These are phyloP conservation scores for Athalia rosae DNA, from an alignment of 2,888 invertebrate species.

Conservation along the genomic window DNA sequence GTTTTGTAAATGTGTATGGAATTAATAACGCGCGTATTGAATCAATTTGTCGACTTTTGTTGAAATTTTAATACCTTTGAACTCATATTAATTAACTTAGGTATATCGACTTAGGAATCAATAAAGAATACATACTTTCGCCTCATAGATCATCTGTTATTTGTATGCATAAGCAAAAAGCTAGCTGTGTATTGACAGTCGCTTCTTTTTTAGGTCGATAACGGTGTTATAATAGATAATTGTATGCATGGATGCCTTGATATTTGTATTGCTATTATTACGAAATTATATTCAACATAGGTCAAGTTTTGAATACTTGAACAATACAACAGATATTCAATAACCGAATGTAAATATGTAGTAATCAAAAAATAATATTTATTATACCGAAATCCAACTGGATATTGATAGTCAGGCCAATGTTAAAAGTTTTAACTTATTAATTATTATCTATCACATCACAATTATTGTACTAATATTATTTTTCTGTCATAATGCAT, in stretches of 20 bases:
- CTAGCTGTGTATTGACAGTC: slow-evolving; percentile 30
- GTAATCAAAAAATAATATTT: slow-evolving; percentile 34
- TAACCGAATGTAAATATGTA: slow-evolving; percentile 44
- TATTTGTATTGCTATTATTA: slow-evolving; percentile 42
- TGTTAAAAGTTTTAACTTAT: slow-evolving; percentile 66
- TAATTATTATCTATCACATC: slow-evolving; percentile 73
- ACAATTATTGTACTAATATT: slow-evolving; percentile 50
- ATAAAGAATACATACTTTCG: neutral
- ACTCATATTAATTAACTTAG: neutral
- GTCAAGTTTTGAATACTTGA: neutral
- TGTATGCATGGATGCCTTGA: slow-evolving; percentile 45
- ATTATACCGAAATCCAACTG: slow-evolving; percentile 22
- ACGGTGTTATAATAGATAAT: slow-evolving; percentile 32
- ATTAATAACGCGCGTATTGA: neutral
- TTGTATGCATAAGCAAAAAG: neutral
- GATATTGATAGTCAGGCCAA: slow-evolving; percentile 49
- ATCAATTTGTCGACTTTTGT: neutral
- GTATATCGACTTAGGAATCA: neutral
- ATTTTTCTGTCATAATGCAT: slow-evolving; percentile 57
- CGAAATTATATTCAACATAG: slow-evolving; percentile 21
- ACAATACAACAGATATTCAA: slow-evolving; percentile 31
- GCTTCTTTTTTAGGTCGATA: slow-evolving; percentile 13
- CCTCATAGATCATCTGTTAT: neutral
- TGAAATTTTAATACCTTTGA: neutral
- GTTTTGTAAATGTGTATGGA: slow-evolving; percentile 12